phyloP scores from a whole-genome alignment of 2,797 vertebrate species.

The Hippoglossus hippoglossus region DNA sequence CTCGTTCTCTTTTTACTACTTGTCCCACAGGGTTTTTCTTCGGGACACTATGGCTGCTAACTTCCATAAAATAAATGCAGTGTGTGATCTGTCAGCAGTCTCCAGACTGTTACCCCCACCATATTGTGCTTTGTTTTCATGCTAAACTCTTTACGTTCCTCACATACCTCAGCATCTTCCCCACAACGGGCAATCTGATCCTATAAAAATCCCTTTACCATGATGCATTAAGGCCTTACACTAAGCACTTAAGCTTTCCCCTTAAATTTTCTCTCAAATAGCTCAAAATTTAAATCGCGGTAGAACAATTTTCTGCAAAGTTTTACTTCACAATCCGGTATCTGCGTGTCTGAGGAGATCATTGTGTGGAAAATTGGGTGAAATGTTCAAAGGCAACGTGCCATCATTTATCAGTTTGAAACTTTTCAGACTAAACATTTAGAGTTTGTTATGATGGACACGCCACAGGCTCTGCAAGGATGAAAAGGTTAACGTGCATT shows the following conservation, averaged over 20 bases:
- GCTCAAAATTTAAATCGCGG: constrained; percentile 1
- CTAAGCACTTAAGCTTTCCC: constrained; percentile 8
- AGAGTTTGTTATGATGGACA: neutral
- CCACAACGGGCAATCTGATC: constrained; percentile 40
- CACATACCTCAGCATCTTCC: constrained; percentile 58
- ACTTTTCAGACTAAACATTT: neutral
- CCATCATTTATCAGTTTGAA: neutral
- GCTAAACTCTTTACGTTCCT: constrained; percentile 56
- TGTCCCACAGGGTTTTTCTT: constrained; percentile 57
- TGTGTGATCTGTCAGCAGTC: constrained; percentile 74
- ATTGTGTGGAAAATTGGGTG: neutral
- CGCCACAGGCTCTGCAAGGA: neutral
- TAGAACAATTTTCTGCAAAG: neutral
- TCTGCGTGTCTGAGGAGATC: constrained; percentile 12
- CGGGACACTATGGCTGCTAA: constrained; percentile 55
- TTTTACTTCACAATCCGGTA: constrained; percentile 1
- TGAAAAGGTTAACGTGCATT: constrained; percentile 15
- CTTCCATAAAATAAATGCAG: constrained; percentile 68
- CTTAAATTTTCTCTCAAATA: constrained; percentile 11
- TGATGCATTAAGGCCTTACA: constrained; percentile 29
- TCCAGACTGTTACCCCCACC: constrained; percentile 49
- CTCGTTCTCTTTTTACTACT: constrained; percentile 51
- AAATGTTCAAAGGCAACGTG: constrained; percentile 13
- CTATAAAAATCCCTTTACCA: constrained; percentile 28
- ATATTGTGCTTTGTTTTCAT: constrained; percentile 56